Conservation (phyloP, 2,888 invertebrate genomes). For the Nemotelus nigrinus region DNA sequence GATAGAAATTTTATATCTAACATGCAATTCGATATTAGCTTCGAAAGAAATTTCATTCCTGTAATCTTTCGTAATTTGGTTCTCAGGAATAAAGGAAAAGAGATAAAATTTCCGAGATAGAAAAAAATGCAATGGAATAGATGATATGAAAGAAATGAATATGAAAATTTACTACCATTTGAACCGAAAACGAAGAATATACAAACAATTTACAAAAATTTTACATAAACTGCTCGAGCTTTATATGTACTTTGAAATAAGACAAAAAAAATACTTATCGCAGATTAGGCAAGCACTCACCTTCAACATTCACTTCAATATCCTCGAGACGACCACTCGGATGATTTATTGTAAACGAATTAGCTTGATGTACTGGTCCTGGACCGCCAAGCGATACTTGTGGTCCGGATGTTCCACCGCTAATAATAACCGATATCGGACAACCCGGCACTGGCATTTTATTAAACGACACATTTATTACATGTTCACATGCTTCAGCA, state of each 20-base stretch:
- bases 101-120: not conserved
- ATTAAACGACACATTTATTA: constrained; percentile 97
- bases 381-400: constrained; percentile 78
- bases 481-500: constrained; percentile 91
- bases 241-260: not conserved
- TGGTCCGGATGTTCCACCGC: constrained; percentile 72
- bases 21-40: not conserved
- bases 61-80: not conserved
- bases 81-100: not conserved
- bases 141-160: not conserved
- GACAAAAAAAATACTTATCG: not conserved
- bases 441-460: constrained; percentile 88
- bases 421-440: constrained; percentile 87
- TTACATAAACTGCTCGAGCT: not conserved
- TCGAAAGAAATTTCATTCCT: not conserved
- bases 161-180: not conserved
- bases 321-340: constrained; percentile 90
- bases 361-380: constrained; percentile 76
- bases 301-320: constrained; percentile 96
- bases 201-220: constrained; percentile 17
- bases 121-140: constrained; percentile 21
- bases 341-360: constrained; percentile 79
- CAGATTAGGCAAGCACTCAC: constrained; percentile 66
- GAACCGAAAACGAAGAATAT: not conserved
- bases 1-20: not conserved